Base-by-base conservation (phyloP, 92 coral and sea anemone species). In the Actinernus sp. region DNA sequence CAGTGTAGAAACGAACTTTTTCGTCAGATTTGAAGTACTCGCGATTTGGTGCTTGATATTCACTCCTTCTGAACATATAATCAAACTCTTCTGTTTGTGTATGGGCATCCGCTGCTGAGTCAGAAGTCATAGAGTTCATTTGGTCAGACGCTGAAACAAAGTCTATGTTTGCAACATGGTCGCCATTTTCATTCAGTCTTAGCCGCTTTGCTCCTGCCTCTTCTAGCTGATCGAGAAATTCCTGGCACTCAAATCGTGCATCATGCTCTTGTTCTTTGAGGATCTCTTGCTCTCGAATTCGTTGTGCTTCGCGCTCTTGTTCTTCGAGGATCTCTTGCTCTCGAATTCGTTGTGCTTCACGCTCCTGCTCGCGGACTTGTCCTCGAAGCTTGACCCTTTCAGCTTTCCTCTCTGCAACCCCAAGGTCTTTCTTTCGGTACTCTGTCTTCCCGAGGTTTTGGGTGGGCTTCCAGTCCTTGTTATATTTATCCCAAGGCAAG, bases 1-100 rank as follows among this genome's bases (percentile, higher is more conserved):
- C 70, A 36, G 60, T 47, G 55, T 68, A 68, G 37, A 68, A 68
- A 26, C 75, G 62, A 55, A 68, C 84, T 46, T 76, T 76, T 7
- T 69, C 76, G 14, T 61, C 67, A 4, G 44, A 44, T 20, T 51
- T 23, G 29, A 49, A 49, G 30, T 49, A 49, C 26, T 49, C 31
- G 1, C 21, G 56, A 23, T 23, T 23, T 23, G 56, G 56, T 49
- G 56, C 56, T 49, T 49, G 12, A 49, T 49, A 49, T 23, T 23
- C 56, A 49, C 21, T 49, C 14, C 21, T 17, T 23, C 56, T 0
- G n/a, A 49, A 49, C 56, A 49, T 49, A 4, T 0, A 49, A 16
- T 4, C 1, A 49, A 49, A 49, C 30, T 49, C 56, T 20, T 49
- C 56, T 14, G 56, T 49, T 3, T 20, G 56, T 14, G 21, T 49